Base-by-base conservation (phyloP, 2,888 invertebrate genomes). In the Glomeris marginata region DNA sequence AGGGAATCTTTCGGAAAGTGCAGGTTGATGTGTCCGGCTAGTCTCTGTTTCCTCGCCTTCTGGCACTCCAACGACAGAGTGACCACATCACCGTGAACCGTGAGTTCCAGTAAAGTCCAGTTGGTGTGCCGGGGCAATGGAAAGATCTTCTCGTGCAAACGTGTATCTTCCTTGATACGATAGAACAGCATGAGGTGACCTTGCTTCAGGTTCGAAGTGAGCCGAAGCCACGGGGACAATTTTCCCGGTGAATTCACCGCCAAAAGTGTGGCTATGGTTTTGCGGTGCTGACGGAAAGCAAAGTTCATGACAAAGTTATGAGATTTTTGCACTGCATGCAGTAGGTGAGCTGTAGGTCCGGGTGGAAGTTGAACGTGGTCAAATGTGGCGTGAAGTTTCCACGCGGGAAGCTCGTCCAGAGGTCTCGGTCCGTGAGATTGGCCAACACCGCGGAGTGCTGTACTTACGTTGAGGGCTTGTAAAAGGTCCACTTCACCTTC, bases 141-240 rank as follows among this genome's bases (percentile, higher is more conserved):
- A 34, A 52, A 52, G 13, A 28, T 44, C 2, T 38, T 46, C 36
- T 52, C 44, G 33, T 52, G 52, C 35, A 52, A 38, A 16, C 50
- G 49, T 2, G 15, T 21, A 28, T 52, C 49, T 15, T 50, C 46
- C 6, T 42, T n/a, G 8, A 41, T 34, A 36, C 50, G 49, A 36
- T 52, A 52, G 43, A 45, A 49, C 2, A 52, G n/a, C 16, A 52
- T 28, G 34, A 52, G 33, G 33, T 52, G 47, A 15, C 38, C 40
- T 21, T 18, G 41, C 36, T 52, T 52, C n/a, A 47, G 21, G 37
- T 52, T 49, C 10, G 52, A 49, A 15, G 49, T 50, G 16, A 52
- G 20, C 1, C 52, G 45, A 4, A 52, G 40, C 52, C 52, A 52
- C 21, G 52, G 52, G 4, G 52, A 52, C 52, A 52, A 46, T 33